Percentiles rank a stretch among this genome's conserved stretches.
Conservation (phyloP, 2,888 invertebrate species). For the Drosophila pullipes region DNA sequence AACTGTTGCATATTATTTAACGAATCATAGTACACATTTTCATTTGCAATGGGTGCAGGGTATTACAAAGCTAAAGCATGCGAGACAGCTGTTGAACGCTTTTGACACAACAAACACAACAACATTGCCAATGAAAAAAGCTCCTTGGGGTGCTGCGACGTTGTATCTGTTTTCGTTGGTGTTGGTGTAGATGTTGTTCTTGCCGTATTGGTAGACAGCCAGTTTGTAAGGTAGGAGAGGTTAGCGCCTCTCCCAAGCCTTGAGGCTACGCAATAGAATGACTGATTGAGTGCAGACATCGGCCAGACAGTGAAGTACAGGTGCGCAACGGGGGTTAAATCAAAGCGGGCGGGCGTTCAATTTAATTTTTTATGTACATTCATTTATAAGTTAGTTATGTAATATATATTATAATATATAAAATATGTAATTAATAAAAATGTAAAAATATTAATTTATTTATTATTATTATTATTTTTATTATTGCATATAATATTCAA, state of each 20-base stretch:
- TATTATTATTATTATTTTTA: not conserved
- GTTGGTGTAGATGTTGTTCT: constrained; percentile 19
- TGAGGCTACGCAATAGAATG: constrained; percentile 50
- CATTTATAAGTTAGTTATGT: not conserved
- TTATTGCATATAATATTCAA: not conserved
- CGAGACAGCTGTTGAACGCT: constrained; percentile 75
- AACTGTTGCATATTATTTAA: not conserved
- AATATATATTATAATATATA: not conserved
- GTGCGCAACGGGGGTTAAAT: constrained; percentile 21
- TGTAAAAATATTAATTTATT: not conserved
- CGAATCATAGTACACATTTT: not conserved
- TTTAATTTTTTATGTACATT: not conserved
- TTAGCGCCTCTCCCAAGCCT: constrained; percentile 16
- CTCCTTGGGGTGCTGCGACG: constrained; percentile 31
- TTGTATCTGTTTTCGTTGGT: constrained; percentile 21
- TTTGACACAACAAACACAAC: constrained; percentile 50
- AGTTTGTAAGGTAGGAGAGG: not conserved
- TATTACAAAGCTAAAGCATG: constrained; percentile 47
- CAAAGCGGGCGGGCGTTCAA: too few relatives aligned
- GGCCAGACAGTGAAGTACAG: constrained; percentile 63
- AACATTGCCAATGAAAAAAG: constrained; percentile 49
- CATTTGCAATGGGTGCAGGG: not conserved
- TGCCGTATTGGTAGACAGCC: constrained; percentile 20
- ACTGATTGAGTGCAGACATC: constrained; percentile 63
- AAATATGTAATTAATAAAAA: not conserved